Evolutionary conservation across 2,113 vertebrate genomes (phyloP), one percentile per base, ranked within the genome.

Genomic region (Lycaon pictus): DNA sequence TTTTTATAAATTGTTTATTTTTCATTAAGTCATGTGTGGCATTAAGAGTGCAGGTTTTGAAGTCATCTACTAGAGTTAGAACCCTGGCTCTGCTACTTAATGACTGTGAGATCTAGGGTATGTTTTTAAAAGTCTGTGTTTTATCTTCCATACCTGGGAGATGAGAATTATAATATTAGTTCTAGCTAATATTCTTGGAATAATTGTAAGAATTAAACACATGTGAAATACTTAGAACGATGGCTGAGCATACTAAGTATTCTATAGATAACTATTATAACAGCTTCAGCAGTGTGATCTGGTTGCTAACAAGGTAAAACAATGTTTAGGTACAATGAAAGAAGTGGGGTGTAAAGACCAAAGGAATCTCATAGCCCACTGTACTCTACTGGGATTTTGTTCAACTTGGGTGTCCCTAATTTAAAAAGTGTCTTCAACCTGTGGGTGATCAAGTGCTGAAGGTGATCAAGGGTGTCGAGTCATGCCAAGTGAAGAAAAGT

Each of bases 81-180:
- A 76, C 85, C 37, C 81, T 90, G 76, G 88, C 53, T 87, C 27
- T 65, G 43, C 69, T 37, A 37, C 60, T 92, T 35, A 48, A 25
- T 84, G 53, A 53, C 35, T 53, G 10, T 19, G n/a, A 60, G 80
- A 90, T 65, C 74, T 84, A 81, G 80, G 86, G 32, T 82, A 53
- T 87, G 29, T 43, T 93, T n/a, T 71, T 93, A 48, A 87, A 95
- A 92, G 89, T 81, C 27, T n/a, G 15, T 81, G 48, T 94, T 97
- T 96, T 27, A 22, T 84, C 96, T 97, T 95, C 51, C 63, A 90
- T 89, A 95, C 82, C 89, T 96, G 71, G 48, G 55, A 80, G 43
- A 67, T 29, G 32, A 85, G 29, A 37, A 32, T 69, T 35, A 20
- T 62, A n/a, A 65, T 67, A 48, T 84, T 67, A 74, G 16, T 88